phyloP scores from a whole-genome alignment of 2,113 vertebrate genomes.

The Ifrita kowaldi region DNA sequence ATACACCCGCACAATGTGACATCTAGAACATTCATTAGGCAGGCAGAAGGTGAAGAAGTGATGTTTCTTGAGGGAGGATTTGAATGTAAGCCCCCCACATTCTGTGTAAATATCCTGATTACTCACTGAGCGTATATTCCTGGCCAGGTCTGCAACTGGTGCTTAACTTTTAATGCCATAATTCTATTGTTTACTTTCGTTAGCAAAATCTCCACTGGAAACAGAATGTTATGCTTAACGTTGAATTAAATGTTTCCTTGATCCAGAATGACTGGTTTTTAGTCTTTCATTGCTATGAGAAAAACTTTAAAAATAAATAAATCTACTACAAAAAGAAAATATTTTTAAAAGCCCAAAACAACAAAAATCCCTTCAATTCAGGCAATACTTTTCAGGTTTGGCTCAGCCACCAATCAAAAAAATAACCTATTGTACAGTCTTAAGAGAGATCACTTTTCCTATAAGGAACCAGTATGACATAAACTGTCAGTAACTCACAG shows the following conservation, averaged over 20 bases:
- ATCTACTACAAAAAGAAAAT: neutral
- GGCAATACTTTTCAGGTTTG: neutral
- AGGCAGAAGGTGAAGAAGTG: neutral
- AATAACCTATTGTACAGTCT: neutral
- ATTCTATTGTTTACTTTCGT: neutral
- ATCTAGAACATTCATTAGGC: neutral
- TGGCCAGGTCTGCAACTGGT: neutral
- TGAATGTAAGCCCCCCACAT: neutral
- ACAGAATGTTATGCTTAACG: neutral
- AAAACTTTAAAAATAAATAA: neutral
- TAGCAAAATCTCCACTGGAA: neutral
- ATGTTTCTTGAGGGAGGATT: neutral
- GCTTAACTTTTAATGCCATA: neutral
- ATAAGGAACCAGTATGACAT: neutral
- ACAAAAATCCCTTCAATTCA: neutral
- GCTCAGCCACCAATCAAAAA: neutral
- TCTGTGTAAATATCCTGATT: neutral
- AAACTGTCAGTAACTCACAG: neutral
- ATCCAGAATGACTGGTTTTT: neutral
- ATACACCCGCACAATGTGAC: neutral
- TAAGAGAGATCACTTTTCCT: neutral
- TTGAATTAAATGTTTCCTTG: neutral
- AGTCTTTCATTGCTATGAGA: neutral
- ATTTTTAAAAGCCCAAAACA: neutral
- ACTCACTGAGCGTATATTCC: neutral